Conservation (phyloP, 2,113 vertebrate genomes). For the Crotophaga sulcirostris region DNA sequence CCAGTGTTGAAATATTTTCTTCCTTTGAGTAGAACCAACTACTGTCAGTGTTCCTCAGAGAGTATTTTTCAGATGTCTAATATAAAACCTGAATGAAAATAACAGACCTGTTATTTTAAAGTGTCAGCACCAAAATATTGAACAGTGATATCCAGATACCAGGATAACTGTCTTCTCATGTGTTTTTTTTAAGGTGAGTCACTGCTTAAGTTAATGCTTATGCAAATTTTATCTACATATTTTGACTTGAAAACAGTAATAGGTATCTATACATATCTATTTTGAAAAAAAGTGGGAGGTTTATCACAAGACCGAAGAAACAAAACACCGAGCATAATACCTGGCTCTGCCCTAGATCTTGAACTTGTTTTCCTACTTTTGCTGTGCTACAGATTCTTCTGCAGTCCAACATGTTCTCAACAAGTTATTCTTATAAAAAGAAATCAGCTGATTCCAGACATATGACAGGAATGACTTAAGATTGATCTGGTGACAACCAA, state of each 20-base stretch:
- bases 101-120: not conserved
- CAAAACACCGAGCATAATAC: not conserved
- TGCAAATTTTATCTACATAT: not conserved
- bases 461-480: not conserved
- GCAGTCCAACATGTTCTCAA: not conserved
- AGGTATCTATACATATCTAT: not conserved
- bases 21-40: not conserved
- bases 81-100: too few species aligned
- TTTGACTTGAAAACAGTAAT: not conserved
- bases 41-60: not conserved
- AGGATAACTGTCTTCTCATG: not conserved
- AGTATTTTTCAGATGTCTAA: too few species aligned
- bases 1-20: not conserved
- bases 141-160: not conserved
- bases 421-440: not conserved
- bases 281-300: not conserved
- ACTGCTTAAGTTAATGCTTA: not conserved
- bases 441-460: not conserved
- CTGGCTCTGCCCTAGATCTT: not conserved
- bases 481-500: not conserved
- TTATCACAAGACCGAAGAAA: not conserved
- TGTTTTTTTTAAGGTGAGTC: not conserved
- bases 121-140: not conserved
- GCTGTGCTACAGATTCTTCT: not conserved
- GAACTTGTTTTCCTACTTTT: not conserved